phyloP scores from a whole-genome alignment of 2,888 invertebrate genomes.

The Microplitis deprimator region DNA sequence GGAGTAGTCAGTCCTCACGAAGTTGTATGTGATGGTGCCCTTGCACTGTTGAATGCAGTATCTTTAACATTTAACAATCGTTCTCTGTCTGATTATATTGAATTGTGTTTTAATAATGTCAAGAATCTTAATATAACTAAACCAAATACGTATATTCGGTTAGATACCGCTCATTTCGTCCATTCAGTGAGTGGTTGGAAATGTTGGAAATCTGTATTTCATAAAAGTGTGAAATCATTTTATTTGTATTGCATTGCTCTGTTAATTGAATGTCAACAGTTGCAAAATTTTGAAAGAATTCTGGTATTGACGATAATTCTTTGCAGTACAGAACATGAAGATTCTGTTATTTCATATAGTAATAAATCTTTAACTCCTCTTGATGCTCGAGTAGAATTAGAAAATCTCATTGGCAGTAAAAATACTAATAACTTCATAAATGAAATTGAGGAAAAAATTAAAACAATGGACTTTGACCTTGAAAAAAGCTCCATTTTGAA shows the following conservation, averaged over 20 bases:
- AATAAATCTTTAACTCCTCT: not conserved
- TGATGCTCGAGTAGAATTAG: not conserved
- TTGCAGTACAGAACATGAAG: not conserved
- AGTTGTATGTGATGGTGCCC: not conserved
- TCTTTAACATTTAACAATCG: not conserved
- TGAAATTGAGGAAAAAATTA: not conserved
- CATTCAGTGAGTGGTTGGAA: slow-evolving; percentile 3
- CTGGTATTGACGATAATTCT: not conserved
- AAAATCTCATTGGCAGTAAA: not conserved
- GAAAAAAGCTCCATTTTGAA: not conserved
- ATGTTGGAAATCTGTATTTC: not conserved
- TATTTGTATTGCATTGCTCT: not conserved
- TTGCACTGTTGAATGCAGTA: not conserved
- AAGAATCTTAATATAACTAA: not conserved
- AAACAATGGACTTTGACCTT: not conserved
- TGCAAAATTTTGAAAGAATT: not conserved
- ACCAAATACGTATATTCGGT: not conserved
- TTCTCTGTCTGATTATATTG: not conserved
- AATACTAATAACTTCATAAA: not conserved
- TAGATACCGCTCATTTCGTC: slow-evolving; percentile 1
- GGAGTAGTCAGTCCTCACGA: not conserved
- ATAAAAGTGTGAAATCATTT: not conserved
- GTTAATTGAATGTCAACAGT: not conserved
- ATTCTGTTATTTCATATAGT: not conserved
- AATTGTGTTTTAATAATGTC: not conserved